Conservation (phyloP, 2,113 vertebrate genomes). For the Sciurus niger region DNA sequence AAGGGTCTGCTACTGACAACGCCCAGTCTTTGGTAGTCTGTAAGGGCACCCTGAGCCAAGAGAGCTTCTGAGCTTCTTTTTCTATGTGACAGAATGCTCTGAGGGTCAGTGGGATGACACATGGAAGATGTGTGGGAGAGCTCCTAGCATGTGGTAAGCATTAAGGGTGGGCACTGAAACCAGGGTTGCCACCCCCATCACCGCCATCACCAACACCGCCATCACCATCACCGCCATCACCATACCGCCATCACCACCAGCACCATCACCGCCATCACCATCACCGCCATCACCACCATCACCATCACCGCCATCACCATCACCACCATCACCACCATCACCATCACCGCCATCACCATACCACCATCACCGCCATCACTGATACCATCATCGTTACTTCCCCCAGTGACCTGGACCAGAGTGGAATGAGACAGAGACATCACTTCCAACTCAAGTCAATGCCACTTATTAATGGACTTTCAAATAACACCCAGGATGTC, state of each 20-base stretch:
- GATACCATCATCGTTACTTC: neutral
- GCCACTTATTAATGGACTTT: neutral
- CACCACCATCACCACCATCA: too few relatives aligned
- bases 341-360: neutral
- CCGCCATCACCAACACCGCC: neutral
- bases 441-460: neutral
- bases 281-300: neutral
- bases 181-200: neutral
- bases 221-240: neutral
- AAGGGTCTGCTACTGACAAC: neutral
- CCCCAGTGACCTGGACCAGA: neutral
- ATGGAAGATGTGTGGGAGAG: accelerated
- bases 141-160: neutral
- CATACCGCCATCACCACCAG: neutral
- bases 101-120: neutral
- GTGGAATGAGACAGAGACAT: neutral
- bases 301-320: neutral
- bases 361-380: neutral
- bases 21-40: neutral
- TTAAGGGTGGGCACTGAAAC: neutral
- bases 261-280: neutral
- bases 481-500: neutral
- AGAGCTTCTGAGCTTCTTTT: neutral
- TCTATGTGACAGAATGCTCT: neutral
- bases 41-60: neutral